Base-by-base conservation (phyloP, 2,888 invertebrate genomes). In the Chloromyia formosa region DNA sequence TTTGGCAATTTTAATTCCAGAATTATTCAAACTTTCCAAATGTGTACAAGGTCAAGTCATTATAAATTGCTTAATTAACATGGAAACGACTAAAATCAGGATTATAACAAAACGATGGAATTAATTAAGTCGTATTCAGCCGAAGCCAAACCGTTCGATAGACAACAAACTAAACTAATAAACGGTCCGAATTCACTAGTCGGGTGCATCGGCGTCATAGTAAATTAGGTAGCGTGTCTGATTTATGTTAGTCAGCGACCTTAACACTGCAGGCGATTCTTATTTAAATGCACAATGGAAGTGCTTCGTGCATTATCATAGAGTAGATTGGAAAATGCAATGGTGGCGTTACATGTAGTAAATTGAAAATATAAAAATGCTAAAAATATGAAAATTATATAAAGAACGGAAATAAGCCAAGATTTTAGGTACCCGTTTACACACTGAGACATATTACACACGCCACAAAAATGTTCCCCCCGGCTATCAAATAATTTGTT, bases 151-250 rank as follows among this genome's bases (percentile, higher is more conserved):
- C 27, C 2, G 27, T 35, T 35, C 7, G 7, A 35, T 35, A 35
- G 27, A 35, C 27, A 35, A 35, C 7, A 35, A 35, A 35, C 7
- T 35, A 35, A 35, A 35, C 27, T 35, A 35, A 35, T 35, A 35
- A 35, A 35, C 27, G 7, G 27, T 1, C 49, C 12, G 49, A 49
- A 49, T 49, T 2, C 12, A 12, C 49, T 5, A 49, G 12, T 12
- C 10, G 49, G 10, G 10, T 49, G 16, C 12, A 49, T 2, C 49
- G 4, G 42, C 49, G 49, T 22, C 45, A 45, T 66, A 66, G 35
- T 49, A n/a, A 45, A 45, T 22, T 49, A 49, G 49, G 66, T 66
- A 22, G 45, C 66, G 49, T 22, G 22, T 49, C n/a, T 49, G 49
- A 66, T 45, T 66, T 66, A 49, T 49, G 14, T 1, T 23, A 5